Conservation (phyloP, 2,797 vertebrate species). For the Catostomus latipinnis region DNA sequence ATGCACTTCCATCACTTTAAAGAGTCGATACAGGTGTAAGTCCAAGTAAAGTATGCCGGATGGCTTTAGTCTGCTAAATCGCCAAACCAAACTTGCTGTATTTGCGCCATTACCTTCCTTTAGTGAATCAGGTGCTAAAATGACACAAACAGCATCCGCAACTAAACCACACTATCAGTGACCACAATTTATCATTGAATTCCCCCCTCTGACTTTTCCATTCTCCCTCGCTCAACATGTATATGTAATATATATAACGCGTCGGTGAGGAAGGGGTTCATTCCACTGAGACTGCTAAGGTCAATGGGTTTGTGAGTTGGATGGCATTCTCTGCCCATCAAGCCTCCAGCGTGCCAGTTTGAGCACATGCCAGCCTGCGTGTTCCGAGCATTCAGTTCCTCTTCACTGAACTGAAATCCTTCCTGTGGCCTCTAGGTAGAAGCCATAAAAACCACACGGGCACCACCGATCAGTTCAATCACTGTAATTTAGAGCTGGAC, state of each 20-base stretch:
- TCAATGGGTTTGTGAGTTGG: constrained; percentile 28
- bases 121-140: too few relatives aligned
- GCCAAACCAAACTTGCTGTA: too few relatives aligned
- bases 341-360: constrained; percentile 70
- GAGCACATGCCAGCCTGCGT: constrained; percentile 69
- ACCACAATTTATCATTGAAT: too few relatives aligned
- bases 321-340: constrained; percentile 71
- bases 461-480: constrained; percentile 52
- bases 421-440: constrained; percentile 72
- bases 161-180: too few relatives aligned
- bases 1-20: too few relatives aligned
- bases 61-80: too few relatives aligned
- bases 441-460: constrained; percentile 62
- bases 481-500: constrained; percentile 29
- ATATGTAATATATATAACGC: constrained; percentile 66
- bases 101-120: too few relatives aligned
- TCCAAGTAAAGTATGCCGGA: too few relatives aligned
- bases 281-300: too few relatives aligned
- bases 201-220: constrained; percentile 5
- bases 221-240: constrained; percentile 57
- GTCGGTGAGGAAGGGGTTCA: constrained; percentile 54
- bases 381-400: constrained; percentile 66
- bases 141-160: too few relatives aligned
- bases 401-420: constrained; percentile 65
- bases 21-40: too few relatives aligned